Evolutionary conservation across 2,113 vertebrate species (phyloP).

Genomic region (Crotalus viridis): DNA sequence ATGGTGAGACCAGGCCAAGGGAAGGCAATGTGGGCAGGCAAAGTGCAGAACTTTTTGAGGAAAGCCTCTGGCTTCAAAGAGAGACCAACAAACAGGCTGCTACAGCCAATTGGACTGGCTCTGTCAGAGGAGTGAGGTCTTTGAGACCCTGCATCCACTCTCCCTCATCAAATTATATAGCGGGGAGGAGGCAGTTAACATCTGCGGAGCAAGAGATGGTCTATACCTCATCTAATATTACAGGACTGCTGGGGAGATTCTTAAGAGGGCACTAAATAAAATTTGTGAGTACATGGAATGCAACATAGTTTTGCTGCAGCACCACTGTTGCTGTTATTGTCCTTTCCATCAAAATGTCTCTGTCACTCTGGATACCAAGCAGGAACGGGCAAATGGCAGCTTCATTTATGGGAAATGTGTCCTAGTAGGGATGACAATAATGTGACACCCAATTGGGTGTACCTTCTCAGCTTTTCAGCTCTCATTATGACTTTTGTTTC

Average conservation of each 20-base stretch:
- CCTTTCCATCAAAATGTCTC: background rate
- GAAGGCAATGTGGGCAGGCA: background rate
- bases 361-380: background rate
- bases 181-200: background rate
- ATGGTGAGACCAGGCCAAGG: constrained; percentile 41
- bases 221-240: background rate
- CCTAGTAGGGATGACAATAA: background rate
- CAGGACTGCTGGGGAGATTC: background rate
- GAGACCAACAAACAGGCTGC: background rate
- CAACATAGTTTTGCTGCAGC: background rate
- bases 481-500: background rate
- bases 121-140: background rate
- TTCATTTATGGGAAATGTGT: background rate
- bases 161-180: background rate
- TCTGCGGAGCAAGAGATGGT: background rate
- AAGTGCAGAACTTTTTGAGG: background rate
- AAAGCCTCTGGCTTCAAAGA: background rate
- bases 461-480: background rate
- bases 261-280: background rate
- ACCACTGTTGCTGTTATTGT: too few relatives aligned
- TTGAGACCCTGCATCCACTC: background rate
- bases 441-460: background rate
- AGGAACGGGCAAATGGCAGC: background rate
- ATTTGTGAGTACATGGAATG: background rate
- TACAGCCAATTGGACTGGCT: background rate